Evolutionary conservation across 2,797 vertebrate species (phyloP).

Genomic region (Tragopan temminckii): DNA sequence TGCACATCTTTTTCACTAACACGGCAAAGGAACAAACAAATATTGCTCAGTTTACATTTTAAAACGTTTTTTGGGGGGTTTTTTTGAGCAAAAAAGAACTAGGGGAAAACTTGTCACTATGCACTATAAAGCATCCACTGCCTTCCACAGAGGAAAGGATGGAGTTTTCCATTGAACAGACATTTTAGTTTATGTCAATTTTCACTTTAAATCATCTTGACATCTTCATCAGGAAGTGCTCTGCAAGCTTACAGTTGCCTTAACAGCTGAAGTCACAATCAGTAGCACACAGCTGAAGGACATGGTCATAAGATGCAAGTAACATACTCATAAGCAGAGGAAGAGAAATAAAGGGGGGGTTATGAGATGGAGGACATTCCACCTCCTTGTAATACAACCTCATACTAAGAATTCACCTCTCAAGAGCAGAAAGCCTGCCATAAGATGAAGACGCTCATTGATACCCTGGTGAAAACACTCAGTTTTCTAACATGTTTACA

Average conservation of each 20-base stretch:
- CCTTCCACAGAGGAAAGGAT: background rate
- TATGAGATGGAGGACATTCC: background rate
- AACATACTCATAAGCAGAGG: background rate
- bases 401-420: background rate
- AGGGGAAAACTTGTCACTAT: background rate
- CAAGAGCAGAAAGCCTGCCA: background rate
- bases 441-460: background rate
- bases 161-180: background rate
- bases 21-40: background rate
- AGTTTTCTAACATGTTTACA: slow-evolving; percentile 31
- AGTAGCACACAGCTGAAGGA: background rate
- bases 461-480: background rate
- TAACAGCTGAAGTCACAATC: background rate
- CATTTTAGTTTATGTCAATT: background rate
- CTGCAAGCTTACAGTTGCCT: background rate
- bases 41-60: background rate
- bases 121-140: background rate
- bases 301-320: background rate
- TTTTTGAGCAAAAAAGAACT: background rate
- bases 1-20: background rate
- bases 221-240: background rate
- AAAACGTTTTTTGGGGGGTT: no score
- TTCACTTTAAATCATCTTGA: slow-evolving; percentile 10
- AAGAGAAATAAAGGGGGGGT: background rate
- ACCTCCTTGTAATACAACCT: background rate